These are phyloP conservation scores for Gandaritis pyraliata DNA, from an alignment of 2,888 invertebrate species.

Conservation along the genomic window DNA sequence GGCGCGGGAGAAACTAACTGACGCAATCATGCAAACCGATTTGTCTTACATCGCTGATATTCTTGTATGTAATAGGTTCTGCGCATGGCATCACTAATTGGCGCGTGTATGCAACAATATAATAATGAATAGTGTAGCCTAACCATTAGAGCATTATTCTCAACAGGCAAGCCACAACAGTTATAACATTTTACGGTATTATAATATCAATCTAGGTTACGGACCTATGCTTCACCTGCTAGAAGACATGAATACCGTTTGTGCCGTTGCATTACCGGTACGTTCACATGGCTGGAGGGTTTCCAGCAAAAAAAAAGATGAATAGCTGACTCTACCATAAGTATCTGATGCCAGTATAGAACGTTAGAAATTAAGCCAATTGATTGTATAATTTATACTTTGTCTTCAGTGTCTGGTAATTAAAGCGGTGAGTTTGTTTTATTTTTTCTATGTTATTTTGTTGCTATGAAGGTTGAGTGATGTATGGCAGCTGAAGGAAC, in stretches of 20 bases:
- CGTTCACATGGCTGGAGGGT: conserved; percentile 12
- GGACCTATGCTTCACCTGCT: conserved; percentile 12
- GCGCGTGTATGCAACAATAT: conserved; percentile 32
- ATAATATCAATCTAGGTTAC: conserved; percentile 31
- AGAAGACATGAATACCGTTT: background rate
- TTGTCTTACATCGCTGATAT: conserved; percentile 41
- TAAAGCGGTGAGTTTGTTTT: no score
- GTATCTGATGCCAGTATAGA: conserved; percentile 1
- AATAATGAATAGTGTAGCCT: conserved; percentile 20
- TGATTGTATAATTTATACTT: background rate
- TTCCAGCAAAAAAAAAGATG: conserved; percentile 17
- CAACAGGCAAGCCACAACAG: conserved; percentile 14
- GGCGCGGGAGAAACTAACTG: conserved; percentile 62
- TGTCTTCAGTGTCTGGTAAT: no score
- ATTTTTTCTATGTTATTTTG: no score
- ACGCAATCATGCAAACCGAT: conserved; percentile 57
- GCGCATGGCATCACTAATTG: conserved; percentile 30
- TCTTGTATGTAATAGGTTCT: conserved; percentile 27
- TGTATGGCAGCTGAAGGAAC: no score
- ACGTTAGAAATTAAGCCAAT: conserved; percentile 10
- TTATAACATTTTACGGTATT: conserved; percentile 31
- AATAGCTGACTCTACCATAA: conserved; percentile 10
- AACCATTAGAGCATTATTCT: conserved; percentile 31
- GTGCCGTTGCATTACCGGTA: conserved; percentile 26
- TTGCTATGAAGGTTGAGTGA: no score